phyloP scores from a whole-genome alignment of 2,113 vertebrate species.

The Macrotis lagotis region DNA sequence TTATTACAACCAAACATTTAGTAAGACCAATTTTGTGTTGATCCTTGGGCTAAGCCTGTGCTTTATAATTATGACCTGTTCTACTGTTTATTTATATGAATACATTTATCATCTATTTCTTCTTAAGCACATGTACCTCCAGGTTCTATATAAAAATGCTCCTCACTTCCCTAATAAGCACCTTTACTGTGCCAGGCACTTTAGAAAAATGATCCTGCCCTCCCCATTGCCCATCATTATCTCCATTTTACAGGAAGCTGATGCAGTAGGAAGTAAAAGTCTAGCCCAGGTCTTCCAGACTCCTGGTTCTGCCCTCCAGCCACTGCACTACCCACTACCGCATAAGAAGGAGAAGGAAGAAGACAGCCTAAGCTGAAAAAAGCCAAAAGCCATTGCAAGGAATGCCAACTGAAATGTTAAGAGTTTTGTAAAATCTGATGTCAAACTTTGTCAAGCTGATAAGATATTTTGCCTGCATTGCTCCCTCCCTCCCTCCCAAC shows the following conservation, averaged over 20 bases:
- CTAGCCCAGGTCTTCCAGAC: not conserved
- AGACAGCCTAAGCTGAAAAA: not conserved
- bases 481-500: not conserved
- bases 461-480: not conserved
- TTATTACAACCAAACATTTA: no score
- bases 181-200: not conserved
- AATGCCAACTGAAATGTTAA: not conserved
- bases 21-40: no score
- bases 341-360: not conserved
- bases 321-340: not conserved
- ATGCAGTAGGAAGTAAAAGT: not conserved
- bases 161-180: not conserved
- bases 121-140: not conserved
- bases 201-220: not conserved
- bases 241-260: not conserved
- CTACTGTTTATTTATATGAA: not conserved
- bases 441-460: no score
- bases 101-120: not conserved
- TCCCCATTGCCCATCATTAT: not conserved
- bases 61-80: no score
- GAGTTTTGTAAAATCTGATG: no score
- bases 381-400: not conserved
- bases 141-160: not conserved
- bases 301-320: not conserved
- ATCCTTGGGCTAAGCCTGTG: no score